These are phyloP conservation scores for Nannobrachium achirus DNA, from an alignment of 2,113 vertebrate genomes.

Conservation along the genomic window DNA sequence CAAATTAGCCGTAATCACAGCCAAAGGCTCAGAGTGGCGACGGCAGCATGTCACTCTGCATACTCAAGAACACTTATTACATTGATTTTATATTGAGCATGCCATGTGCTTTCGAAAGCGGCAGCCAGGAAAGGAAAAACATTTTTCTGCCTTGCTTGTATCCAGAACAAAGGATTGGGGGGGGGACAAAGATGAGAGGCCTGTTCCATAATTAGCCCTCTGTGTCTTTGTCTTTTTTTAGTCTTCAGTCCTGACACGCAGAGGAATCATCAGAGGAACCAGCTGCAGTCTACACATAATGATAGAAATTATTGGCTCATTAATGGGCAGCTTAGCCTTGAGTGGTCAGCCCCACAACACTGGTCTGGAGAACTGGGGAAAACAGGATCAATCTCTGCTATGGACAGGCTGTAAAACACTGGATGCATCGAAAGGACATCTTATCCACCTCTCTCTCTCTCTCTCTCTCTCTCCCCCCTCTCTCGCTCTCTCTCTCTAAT, in stretches of 20 bases:
- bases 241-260: conserved; percentile 61
- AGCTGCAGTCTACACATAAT: conserved; percentile 69
- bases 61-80: conserved; percentile 71
- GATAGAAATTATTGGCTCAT: conserved; percentile 70
- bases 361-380: conserved; percentile 42
- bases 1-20: conserved; percentile 77
- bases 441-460: conserved; percentile 34
- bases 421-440: conserved; percentile 61
- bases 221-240: conserved; percentile 46
- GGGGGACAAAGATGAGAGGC: conserved; percentile 52
- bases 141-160: conserved; percentile 50
- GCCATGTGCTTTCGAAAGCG: conserved; percentile 51
- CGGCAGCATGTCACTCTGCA: conserved; percentile 68
- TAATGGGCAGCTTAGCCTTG: conserved; percentile 71
- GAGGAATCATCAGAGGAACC: conserved; percentile 58
- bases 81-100: conserved; percentile 68
- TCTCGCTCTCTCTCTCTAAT: conserved; percentile 39
- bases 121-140: conserved; percentile 52
- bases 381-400: conserved; percentile 58
- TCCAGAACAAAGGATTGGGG: conserved; percentile 62
- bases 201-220: conserved; percentile 47
- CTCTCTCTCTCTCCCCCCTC: conserved; percentile 1
- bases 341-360: conserved; percentile 52
- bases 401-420: conserved; percentile 51
- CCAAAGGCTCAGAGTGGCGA: conserved; percentile 66